These are phyloP conservation scores for Ennomos erosarius DNA, from an alignment of 2,888 invertebrate species.

Conservation along the genomic window DNA sequence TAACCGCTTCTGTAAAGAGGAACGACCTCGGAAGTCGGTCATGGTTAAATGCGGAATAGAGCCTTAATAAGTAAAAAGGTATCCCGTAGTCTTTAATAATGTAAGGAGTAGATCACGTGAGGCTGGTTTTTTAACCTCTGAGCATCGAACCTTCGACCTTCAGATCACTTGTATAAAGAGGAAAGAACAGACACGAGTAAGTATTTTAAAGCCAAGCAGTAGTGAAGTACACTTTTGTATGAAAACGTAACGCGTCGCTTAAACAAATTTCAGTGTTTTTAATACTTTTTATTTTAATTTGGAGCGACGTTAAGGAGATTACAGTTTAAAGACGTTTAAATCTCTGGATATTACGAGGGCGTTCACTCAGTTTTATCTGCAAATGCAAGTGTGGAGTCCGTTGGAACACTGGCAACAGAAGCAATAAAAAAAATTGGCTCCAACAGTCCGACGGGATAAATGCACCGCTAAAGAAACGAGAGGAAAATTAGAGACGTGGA, in stretches of 20 bases:
- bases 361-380: slow-evolving; percentile 36
- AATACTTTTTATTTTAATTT: slow-evolving; percentile 34
- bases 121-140: slow-evolving; percentile 5
- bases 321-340: slow-evolving; percentile 37
- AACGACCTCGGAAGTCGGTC: slow-evolving; percentile 8
- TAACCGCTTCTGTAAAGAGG: neutral
- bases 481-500: slow-evolving; percentile 30
- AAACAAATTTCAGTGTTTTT: slow-evolving; percentile 4
- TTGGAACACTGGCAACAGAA: slow-evolving; percentile 13
- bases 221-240: too few species aligned
- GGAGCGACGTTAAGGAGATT: slow-evolving; percentile 30
- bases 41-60: slow-evolving; percentile 14
- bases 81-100: slow-evolving; percentile 17
- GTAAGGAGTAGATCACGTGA: slow-evolving; percentile 14
- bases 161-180: slow-evolving; percentile 7
- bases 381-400: slow-evolving; percentile 28
- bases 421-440: slow-evolving; percentile 33
- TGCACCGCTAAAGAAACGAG: slow-evolving; percentile 26
- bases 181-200: too few species aligned
- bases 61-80: slow-evolving; percentile 15
- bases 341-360: slow-evolving; percentile 35
- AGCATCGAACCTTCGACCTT: slow-evolving; percentile 10
- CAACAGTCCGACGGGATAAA: slow-evolving; percentile 15
- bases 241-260: too few species aligned
- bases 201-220: too few species aligned